These are phyloP conservation scores for Achatina immaculata DNA, from an alignment of 1,140 invertebrate species.

Conservation along the genomic window DNA sequence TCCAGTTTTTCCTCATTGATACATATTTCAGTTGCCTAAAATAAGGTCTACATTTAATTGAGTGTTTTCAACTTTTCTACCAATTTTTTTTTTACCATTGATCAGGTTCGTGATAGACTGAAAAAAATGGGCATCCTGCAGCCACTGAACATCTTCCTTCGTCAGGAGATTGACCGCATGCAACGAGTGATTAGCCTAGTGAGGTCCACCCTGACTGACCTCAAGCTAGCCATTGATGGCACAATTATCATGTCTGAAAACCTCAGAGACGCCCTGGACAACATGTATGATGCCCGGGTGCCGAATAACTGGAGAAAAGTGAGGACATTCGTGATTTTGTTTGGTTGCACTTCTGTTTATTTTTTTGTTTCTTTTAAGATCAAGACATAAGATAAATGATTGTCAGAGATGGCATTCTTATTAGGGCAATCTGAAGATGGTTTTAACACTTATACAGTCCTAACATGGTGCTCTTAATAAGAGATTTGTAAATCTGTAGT, in stretches of 20 bases:
- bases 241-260: conserved; percentile 96
- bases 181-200: conserved; percentile 87
- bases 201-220: conserved; percentile 85
- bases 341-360: too few species aligned
- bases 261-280: conserved; percentile 88
- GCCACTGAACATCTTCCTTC: conserved; percentile 78
- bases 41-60: too few species aligned
- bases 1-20: too few species aligned
- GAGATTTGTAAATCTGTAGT: too few species aligned
- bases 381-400: too few species aligned
- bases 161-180: conserved; percentile 96
- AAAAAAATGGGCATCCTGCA: conserved; percentile 76
- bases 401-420: too few species aligned
- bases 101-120: conserved; percentile 68
- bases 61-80: too few species aligned
- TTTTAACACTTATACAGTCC: too few species aligned
- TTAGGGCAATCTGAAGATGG: too few species aligned
- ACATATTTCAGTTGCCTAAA: too few species aligned
- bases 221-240: conserved; percentile 95
- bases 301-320: conserved; percentile 93
- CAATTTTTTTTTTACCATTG: not conserved
- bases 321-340: not conserved
- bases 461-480: too few species aligned
- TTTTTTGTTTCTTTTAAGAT: too few species aligned
- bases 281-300: conserved; percentile 96